Base-by-base conservation (phyloP, 2,113 vertebrate species). In the Gulo gulo region DNA sequence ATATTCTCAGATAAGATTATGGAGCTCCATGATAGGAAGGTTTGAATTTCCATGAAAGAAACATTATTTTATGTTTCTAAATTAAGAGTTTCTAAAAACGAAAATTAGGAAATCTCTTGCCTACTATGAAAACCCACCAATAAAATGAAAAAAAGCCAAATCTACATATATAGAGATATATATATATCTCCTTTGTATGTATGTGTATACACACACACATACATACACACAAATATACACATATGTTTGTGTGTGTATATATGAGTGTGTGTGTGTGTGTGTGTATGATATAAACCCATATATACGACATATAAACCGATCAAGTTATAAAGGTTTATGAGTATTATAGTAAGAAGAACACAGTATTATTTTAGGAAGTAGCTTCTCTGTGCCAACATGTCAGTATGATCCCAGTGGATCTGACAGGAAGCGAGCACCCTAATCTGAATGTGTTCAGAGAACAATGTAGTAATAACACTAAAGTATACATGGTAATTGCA, bases 281-380 rank as follows among this genome's bases (percentile, higher is more conserved):
- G 6, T 71, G 15, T 73, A 5, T 73, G 12, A 42, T 42, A 74
- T 42, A 42, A 59, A 59, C 23, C 57, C 57, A 59, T 59, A 59
- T 59, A 74, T 45, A 74, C 2, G 3, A 47, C 59, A 92, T 55
- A 65, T 36, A 39, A 52, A 85, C 20, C 6, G 20, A 96, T 69
- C 14, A 8, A 45, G 42, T 69, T 55, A 91, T 76, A 67, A 93
- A 84, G 86, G 65, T 63, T 91, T 83, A 15, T 71, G 82, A 76
- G 85, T 14, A 92, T 74, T 80, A 63, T 31, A 96, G 79, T 71
- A 96, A 94, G 42, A 91, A 36, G 39, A 94, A 71, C 31, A 57
- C 80, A 57, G 80, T 74, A 92, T 90, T 96, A 97, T 95, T 97
- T 95, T 95, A 92, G 80, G 39, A 93, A 87, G 78, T 39, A 85